Conservation (phyloP, 2,888 invertebrate genomes). For the Luffia ferchaultella region DNA sequence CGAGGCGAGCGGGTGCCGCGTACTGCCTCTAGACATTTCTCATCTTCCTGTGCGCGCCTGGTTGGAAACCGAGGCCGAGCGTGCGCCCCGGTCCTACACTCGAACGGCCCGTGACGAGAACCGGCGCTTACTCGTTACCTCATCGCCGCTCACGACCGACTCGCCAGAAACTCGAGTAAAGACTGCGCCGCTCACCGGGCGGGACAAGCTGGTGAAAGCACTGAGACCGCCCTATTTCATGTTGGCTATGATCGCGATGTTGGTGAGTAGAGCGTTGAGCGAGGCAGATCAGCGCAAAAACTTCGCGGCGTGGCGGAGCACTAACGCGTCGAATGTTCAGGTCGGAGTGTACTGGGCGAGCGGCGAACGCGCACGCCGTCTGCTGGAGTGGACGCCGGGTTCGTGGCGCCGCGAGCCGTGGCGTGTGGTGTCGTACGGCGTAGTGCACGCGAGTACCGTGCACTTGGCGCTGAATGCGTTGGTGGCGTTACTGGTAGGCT, state of each 20-base stretch:
- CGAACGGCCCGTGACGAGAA: slow-evolving; percentile 23
- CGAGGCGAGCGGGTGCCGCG: slow-evolving; percentile 20
- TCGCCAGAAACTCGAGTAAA: slow-evolving; percentile 32
- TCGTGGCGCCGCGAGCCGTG: slow-evolving; percentile 73
- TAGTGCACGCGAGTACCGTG: slow-evolving; percentile 77
- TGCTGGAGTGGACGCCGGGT: slow-evolving; percentile 41
- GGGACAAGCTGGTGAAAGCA: slow-evolving; percentile 35
- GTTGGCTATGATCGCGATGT: slow-evolving; percentile 39
- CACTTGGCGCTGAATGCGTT: slow-evolving; percentile 79
- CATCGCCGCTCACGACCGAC: slow-evolving; percentile 20
- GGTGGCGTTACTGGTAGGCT: slow-evolving; percentile 55
- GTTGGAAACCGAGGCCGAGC: slow-evolving; percentile 34
- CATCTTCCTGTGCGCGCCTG: slow-evolving; percentile 32
- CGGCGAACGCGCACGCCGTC: slow-evolving; percentile 18
- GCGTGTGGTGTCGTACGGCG: slow-evolving; percentile 82
- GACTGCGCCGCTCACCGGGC: slow-evolving; percentile 37
- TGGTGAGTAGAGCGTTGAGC: slow-evolving; percentile 41
- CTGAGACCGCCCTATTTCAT: slow-evolving; percentile 49
- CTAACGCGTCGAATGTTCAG: not conserved
- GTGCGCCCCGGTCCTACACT: slow-evolving; percentile 23
- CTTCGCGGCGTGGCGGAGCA: not conserved
- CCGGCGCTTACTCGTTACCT: slow-evolving; percentile 28
- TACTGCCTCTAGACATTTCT: slow-evolving; percentile 13
- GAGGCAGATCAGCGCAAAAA: not conserved
- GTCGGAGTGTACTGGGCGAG: slow-evolving; percentile 12